A percentile compares a stretch with the other conserved stretches of the same genome.
Evolutionary conservation across 2,888 invertebrate genomes (phyloP).

Genomic region (Torymus aiolomorphi): DNA sequence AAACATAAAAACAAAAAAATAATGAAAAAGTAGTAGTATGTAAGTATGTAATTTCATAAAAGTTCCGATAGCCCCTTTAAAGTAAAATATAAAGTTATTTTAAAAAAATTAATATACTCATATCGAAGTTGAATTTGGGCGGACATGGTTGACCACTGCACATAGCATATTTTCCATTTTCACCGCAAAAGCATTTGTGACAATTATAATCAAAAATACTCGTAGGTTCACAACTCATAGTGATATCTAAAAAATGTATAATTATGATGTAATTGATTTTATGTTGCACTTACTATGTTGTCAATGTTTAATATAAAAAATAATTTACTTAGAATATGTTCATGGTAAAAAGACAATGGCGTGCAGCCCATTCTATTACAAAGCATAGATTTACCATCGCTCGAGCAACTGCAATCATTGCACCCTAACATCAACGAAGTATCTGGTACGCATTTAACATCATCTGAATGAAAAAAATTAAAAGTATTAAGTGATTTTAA

Average conservation of each 20-base stretch:
- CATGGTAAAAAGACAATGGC: conserved; percentile 7
- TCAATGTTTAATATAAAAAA: background rate
- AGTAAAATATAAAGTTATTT: too few relatives aligned
- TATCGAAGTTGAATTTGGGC: background rate
- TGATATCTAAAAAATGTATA: background rate
- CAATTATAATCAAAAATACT: conserved; percentile 77
- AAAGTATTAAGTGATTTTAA: background rate
- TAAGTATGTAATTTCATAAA: too few relatives aligned
- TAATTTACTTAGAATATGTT: conserved; percentile 36
- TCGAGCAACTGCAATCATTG: conserved; percentile 29
- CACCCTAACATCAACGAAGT: conserved; percentile 7
- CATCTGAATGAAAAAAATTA: background rate
- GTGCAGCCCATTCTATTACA: conserved; percentile 31
- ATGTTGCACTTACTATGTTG: too few relatives aligned
- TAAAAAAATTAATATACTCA: too few relatives aligned
- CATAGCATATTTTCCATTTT: conserved; percentile 76
- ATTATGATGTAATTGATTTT: background rate
- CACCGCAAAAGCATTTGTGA: conserved; percentile 78
- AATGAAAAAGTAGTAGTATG: too few relatives aligned
- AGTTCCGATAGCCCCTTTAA: too few relatives aligned
- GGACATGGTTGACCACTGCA: conserved; percentile 69
- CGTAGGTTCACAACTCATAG: conserved; percentile 67
- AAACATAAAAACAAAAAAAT: too few relatives aligned
- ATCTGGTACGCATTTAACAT: conserved; percentile 23
- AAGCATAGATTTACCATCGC: conserved; percentile 4